Conservation (phyloP, 1,140 invertebrate species). For the Pemphigus obesinymphae region DNA sequence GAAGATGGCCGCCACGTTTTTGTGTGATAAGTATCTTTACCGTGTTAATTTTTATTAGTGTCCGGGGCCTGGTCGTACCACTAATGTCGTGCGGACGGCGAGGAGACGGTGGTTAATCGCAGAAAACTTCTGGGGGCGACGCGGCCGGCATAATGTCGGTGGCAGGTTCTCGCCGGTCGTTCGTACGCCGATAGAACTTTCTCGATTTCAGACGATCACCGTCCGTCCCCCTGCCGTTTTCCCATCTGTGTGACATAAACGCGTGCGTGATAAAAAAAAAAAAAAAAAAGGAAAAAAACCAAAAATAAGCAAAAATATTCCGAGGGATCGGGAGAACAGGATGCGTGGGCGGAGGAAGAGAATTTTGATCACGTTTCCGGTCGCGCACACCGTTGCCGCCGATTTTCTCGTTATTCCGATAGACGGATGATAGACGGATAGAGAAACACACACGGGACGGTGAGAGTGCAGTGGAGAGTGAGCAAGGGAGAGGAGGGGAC, state of each 20-base stretch:
- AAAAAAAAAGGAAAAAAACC: not conserved
- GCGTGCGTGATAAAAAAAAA: not conserved
- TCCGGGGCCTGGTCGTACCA: no score
- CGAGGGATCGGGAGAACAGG: not conserved
- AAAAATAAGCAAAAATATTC: no score
- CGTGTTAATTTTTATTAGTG: no score
- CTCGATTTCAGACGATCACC: no score
- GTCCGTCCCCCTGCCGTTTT: not conserved
- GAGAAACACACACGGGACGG: no score
- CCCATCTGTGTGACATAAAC: not conserved
- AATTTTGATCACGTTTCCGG: conserved; percentile 20
- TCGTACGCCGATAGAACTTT: not conserved
- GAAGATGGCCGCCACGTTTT: no score
- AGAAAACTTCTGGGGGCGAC: not conserved
- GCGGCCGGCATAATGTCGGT: not conserved
- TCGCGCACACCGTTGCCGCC: not conserved
- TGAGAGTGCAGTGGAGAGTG: no score
- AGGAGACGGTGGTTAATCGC: not conserved
- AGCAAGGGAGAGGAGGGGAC: no score
- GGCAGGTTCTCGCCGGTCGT: not conserved
- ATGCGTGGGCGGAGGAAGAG: not conserved
- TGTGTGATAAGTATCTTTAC: no score
- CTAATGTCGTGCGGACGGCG: not conserved
- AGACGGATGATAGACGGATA: not conserved
- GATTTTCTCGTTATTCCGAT: conserved; percentile 4